Conservation (phyloP, 2,113 vertebrate genomes). For the Gracilinanus agilis region DNA sequence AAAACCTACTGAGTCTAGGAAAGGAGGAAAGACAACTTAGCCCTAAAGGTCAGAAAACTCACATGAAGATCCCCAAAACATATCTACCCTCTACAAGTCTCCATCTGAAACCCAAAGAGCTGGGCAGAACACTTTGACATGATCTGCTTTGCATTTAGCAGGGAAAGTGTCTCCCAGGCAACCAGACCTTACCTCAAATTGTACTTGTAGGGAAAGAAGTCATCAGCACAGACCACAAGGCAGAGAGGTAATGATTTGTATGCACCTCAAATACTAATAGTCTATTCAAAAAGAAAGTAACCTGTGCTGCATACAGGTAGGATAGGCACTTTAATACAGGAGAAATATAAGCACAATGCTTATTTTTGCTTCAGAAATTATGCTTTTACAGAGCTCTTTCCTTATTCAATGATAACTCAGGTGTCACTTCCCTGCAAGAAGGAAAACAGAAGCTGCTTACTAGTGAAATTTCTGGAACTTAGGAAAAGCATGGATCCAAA, state of each 20-base stretch:
- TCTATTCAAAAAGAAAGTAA: background rate
- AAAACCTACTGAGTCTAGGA: background rate
- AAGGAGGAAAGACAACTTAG: background rate
- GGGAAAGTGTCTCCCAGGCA: conserved; percentile 24
- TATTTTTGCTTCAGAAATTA: background rate
- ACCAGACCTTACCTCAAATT: background rate
- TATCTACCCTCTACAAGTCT: background rate
- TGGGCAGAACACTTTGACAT: background rate
- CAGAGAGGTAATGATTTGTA: background rate
- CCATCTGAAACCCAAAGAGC: background rate
- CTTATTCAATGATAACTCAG: background rate
- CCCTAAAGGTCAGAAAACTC: background rate
- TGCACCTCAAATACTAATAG: background rate
- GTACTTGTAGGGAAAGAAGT: background rate
- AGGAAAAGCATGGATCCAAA: background rate
- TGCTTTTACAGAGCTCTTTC: background rate
- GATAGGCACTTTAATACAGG: background rate
- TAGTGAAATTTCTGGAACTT: background rate
- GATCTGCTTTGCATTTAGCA: background rate
- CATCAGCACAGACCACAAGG: background rate
- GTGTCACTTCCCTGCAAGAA: background rate
- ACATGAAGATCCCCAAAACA: background rate
- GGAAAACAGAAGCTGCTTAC: background rate
- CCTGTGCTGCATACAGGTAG: background rate
- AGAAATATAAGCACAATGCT: background rate